Percentiles rank a stretch among this genome's conserved stretches.
These are phyloP conservation scores for Graphium colonna DNA, from an alignment of 2,888 invertebrate genomes.

Conservation along the genomic window DNA sequence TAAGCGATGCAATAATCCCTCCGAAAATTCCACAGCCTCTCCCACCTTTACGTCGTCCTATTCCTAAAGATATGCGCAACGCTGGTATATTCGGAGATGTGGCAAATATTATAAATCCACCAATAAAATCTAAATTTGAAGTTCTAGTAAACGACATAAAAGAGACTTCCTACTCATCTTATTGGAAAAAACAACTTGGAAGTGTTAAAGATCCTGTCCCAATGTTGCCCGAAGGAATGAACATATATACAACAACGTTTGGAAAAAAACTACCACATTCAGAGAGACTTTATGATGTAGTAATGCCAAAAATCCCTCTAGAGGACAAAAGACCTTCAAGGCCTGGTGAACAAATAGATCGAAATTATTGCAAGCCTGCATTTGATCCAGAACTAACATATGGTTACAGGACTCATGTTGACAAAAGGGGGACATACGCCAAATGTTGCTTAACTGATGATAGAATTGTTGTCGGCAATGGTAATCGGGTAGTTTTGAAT, in stretches of 20 bases:
- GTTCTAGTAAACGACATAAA: slow-evolving; percentile 56
- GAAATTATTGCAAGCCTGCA: slow-evolving; percentile 60
- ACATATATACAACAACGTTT: slow-evolving; percentile 49
- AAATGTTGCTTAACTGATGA: slow-evolving; percentile 65
- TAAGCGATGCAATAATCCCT: slow-evolving; percentile 58
- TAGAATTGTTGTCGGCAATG: slow-evolving; percentile 51
- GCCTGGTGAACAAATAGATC: slow-evolving; percentile 45
- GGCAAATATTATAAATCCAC: slow-evolving; percentile 49
- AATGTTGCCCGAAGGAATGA: slow-evolving; percentile 61
- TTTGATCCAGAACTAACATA: slow-evolving; percentile 62
- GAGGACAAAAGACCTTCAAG: slow-evolving; percentile 45
- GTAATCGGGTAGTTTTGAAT: slow-evolving; percentile 49
- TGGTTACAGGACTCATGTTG: slow-evolving; percentile 62
- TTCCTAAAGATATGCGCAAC: slow-evolving; percentile 47
- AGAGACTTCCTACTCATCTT: slow-evolving; percentile 55
- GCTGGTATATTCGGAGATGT: slow-evolving; percentile 47
- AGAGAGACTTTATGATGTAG: slow-evolving; percentile 56
- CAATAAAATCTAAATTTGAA: slow-evolving; percentile 56
- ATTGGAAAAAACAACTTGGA: slow-evolving; percentile 59
- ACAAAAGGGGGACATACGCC: slow-evolving; percentile 70
- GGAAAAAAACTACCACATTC: slow-evolving; percentile 49
- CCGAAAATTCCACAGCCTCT: slow-evolving; percentile 42
- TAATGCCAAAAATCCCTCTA: slow-evolving; percentile 56
- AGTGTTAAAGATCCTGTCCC: slow-evolving; percentile 50
- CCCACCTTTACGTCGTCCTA: slow-evolving; percentile 50